Percentiles rank a stretch among this genome's conserved stretches.
phyloP scores from a whole-genome alignment of 2,888 invertebrate species.

The Heptascelio sp. region DNA sequence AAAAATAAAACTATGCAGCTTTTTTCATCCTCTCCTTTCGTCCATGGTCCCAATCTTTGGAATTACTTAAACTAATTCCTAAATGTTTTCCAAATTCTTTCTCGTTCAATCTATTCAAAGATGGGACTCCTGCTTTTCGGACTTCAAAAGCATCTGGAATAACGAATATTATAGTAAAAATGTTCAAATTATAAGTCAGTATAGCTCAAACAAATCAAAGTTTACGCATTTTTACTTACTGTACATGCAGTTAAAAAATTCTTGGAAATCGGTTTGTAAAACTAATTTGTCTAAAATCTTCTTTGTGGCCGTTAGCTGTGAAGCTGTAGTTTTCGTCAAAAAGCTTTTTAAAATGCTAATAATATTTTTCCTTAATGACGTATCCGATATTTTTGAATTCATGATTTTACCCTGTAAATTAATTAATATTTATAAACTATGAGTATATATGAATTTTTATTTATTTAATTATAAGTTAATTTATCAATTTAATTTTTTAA shows the following conservation, averaged over 20 bases:
- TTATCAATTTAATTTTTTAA: not conserved
- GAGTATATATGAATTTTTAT: not conserved
- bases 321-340: not conserved
- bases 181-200: not conserved
- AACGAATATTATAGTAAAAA: not conserved
- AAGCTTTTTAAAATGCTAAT: not conserved
- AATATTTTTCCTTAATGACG: not conserved
- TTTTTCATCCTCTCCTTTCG: not conserved
- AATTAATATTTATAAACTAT: not conserved
- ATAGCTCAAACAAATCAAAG: not conserved
- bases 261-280: not conserved
- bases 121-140: not conserved
- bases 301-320: not conserved
- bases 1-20: not conserved
- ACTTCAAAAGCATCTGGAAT: constrained; percentile 13
- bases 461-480: not conserved
- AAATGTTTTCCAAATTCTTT: constrained; percentile 40
- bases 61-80: constrained; percentile 23
- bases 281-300: not conserved
- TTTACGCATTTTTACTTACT: not conserved
- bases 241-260: not conserved
- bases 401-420: not conserved
- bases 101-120: constrained; percentile 10
- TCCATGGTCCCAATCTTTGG: constrained; percentile 39
- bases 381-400: not conserved